Conservation (phyloP, 2,888 invertebrate genomes). For the Philaethria dido region DNA sequence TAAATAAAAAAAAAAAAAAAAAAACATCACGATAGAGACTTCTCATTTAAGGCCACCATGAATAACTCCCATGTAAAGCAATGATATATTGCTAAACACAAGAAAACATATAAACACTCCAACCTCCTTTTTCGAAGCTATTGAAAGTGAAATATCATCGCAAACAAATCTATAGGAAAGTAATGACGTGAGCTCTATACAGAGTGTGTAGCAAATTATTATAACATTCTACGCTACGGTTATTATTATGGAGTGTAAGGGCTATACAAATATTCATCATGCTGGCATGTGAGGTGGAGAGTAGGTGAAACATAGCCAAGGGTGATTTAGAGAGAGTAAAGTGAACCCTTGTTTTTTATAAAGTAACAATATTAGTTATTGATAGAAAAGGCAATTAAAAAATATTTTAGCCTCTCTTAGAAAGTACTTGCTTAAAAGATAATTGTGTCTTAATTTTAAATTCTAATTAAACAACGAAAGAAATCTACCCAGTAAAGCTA, state of each 20-base stretch:
- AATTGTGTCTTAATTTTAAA: no score
- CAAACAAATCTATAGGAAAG: constrained; percentile 62
- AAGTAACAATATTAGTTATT: no score
- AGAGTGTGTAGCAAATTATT: constrained; percentile 59
- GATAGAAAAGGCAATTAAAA: no score
- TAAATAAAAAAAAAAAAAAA: no score
- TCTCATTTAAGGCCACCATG: not conserved
- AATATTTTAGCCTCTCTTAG: no score
- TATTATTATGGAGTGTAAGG: constrained; percentile 63
- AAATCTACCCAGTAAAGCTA: no score
- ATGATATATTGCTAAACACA: constrained; percentile 43
- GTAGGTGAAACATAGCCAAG: constrained; percentile 38
- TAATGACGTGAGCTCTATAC: constrained; percentile 69
- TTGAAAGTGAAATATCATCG: constrained; percentile 48
- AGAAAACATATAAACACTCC: constrained; percentile 39
- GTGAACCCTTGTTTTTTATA: not conserved
- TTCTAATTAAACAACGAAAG: no score
- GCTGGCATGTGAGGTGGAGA: constrained; percentile 57
- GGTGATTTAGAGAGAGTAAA: not conserved
- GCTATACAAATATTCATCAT: constrained; percentile 69
- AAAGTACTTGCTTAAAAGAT: no score
- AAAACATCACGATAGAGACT: not conserved
- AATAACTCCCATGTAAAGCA: constrained; percentile 36
- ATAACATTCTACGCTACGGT: constrained; percentile 52
- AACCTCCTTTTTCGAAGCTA: constrained; percentile 42